phyloP scores from a whole-genome alignment of 30 jellyfish, hydroid and myxozoan species.

The Chironex yamaguchii region DNA sequence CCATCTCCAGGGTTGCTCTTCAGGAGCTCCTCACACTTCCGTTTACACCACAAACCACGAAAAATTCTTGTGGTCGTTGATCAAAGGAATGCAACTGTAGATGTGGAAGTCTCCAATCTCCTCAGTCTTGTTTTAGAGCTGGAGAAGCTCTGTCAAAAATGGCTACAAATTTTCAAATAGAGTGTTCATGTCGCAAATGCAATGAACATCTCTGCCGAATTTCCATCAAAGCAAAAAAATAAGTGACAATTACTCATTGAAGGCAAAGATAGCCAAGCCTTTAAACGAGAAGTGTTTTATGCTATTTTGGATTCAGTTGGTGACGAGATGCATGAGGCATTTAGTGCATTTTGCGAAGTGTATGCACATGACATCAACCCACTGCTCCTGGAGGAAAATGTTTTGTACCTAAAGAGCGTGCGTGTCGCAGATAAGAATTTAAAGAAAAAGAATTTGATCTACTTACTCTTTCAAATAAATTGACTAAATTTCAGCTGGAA shows the following conservation, averaged over 20 bases:
- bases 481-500: slow-evolving; percentile 42
- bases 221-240: slow-evolving; percentile 31
- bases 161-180: slow-evolving; percentile 39
- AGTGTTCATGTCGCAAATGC: slow-evolving; percentile 58
- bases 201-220: slow-evolving; percentile 42
- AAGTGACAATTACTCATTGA: slow-evolving; percentile 35
- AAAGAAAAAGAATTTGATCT: slow-evolving; percentile 51
- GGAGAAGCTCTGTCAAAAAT: slow-evolving; percentile 30
- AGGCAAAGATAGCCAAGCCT: slow-evolving; percentile 36
- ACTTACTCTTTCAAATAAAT: slow-evolving; percentile 15
- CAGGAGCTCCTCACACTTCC: slow-evolving; percentile 16
- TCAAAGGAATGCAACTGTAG: no score
- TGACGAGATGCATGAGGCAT: slow-evolving; percentile 37
- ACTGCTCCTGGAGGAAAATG: slow-evolving; percentile 51
- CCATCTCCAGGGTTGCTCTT: no score
- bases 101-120: slow-evolving; percentile 46
- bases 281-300: slow-evolving; percentile 50
- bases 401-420: slow-evolving; percentile 40
- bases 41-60: slow-evolving; percentile 24
- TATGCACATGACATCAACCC: slow-evolving; percentile 47
- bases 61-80: no score
- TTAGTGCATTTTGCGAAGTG: slow-evolving; percentile 12
- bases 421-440: slow-evolving; percentile 41
- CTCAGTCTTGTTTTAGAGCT: slow-evolving; percentile 53
- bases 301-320: slow-evolving; percentile 38